Evolutionary conservation across 1,140 invertebrate genomes (phyloP).

Genomic region (Platorchestia sp.): DNA sequence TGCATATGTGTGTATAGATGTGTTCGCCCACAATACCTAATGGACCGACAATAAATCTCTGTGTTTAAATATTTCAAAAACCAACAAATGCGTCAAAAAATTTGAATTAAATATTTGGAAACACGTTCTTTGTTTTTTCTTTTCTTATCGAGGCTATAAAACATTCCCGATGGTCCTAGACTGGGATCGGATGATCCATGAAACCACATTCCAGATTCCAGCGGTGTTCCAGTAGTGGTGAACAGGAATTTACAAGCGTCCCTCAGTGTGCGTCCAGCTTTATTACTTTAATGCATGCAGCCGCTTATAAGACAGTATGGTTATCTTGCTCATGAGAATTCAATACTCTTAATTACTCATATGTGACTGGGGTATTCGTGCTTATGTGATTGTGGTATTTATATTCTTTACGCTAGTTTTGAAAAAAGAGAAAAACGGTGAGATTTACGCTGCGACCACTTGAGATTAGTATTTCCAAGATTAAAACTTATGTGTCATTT

Average conservation of each 20-base stretch:
- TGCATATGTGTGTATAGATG: too few relatives aligned
- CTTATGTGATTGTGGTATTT: too few relatives aligned
- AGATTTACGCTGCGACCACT: not conserved
- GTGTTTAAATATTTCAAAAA: too few relatives aligned
- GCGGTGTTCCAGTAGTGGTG: not conserved
- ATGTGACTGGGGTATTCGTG: too few relatives aligned
- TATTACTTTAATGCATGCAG: not conserved
- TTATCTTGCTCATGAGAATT: too few relatives aligned
- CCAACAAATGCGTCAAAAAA: too few relatives aligned
- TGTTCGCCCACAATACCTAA: too few relatives aligned
- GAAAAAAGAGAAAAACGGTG: not conserved
- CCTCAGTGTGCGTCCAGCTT: not conserved
- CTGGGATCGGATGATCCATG: not conserved
- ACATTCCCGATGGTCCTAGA: not conserved
- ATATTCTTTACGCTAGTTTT: not conserved
- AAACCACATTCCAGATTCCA: constrained; percentile 1
- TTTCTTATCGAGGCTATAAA: not conserved
- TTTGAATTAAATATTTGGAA: too few relatives aligned
- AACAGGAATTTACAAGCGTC: not conserved
- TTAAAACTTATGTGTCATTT: not conserved
- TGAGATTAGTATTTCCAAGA: not conserved
- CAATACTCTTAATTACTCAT: too few relatives aligned
- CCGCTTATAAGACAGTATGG: not conserved
- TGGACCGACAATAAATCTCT: too few relatives aligned
- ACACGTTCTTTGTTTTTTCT: too few relatives aligned